Base-by-base conservation (phyloP, 2,113 vertebrate species). In the Oreochromis niloticus region DNA sequence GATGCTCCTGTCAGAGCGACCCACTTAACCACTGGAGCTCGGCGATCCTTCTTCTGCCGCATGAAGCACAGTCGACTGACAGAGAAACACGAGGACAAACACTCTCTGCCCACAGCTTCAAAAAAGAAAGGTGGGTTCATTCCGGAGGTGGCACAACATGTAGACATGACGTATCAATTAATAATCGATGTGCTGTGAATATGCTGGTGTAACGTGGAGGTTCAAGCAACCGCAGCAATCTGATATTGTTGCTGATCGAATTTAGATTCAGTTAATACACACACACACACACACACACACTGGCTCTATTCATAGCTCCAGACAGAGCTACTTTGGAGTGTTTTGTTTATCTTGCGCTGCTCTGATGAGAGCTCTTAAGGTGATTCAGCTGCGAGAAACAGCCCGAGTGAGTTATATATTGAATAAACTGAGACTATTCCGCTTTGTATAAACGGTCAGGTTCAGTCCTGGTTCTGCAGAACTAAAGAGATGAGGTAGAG, bases 11-110 rank as follows among this genome's bases (percentile, higher is more conserved):
- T 96, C 6, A 92, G 87, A 12, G 81, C 34, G 1, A 66, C 94
- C 48, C 94, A 93, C 24, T 71, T 97, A 82, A 94, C 97, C 85
- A 96, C 96, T 1, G 97, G 97, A 17, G 96, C 97, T 54, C 92
- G 97, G 0, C 94, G 97, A 52, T 97, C 97, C 73, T 98, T 98
- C 93, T 97, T 98, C 94, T 98, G 97, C 73, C 96, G 97, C 12
- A 97, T 98, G 91, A 98, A 97, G 91, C 96, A 94, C 86, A 96
- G 95, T 73, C 94, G 92, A 27, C 89, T 83, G n/a, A 11, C 88
- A 1, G 94, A 95, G 54, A 97, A 97, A 84, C 94, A 95, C 27
- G 96, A 96, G 80, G 93, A 94, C 78, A 96, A 97, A 84, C 94
- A 94, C 34, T 89, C 82, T 4, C 86, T 96, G 87, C 93, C 94